These are phyloP conservation scores for Drosophila varians DNA, from an alignment of 1,140 invertebrate species.

Conservation along the genomic window DNA sequence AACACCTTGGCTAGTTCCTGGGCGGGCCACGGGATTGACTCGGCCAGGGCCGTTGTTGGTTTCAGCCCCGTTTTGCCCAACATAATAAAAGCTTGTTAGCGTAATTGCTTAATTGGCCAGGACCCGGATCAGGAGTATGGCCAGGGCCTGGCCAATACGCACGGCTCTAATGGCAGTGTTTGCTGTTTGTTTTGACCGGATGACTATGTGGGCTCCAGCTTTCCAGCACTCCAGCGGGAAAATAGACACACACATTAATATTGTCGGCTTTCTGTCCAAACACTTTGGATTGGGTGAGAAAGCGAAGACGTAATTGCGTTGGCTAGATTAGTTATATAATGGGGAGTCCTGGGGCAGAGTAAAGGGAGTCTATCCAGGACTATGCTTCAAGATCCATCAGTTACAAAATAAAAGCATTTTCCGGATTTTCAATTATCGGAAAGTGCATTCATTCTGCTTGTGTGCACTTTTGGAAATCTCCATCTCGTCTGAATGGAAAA, in stretches of 20 bases:
- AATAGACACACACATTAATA: conserved; percentile 35
- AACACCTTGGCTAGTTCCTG: conserved; percentile 64
- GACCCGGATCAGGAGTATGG: conserved; percentile 2
- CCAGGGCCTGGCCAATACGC: conserved; percentile 9
- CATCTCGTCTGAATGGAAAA: conserved; percentile 18
- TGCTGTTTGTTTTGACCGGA: conserved; percentile 52
- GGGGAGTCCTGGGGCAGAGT: too few species aligned
- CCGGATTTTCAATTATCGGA: not conserved
- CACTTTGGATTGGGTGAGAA: conserved; percentile 46
- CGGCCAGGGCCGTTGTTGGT: conserved; percentile 25
- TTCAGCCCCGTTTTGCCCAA: conserved; percentile 34
- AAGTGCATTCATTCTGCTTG: not conserved
- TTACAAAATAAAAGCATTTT: not conserved
- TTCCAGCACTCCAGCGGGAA: conserved; percentile 28
- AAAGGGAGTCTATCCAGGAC: too few species aligned
- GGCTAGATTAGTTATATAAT: conserved; percentile 24
- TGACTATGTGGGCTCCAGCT: conserved; percentile 62
- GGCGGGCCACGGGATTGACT: not conserved
- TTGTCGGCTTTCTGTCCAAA: conserved; percentile 36
- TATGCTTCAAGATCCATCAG: too few species aligned
- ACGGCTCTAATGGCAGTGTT: conserved; percentile 64
- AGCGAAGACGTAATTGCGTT: conserved; percentile 57
- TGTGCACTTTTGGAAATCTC: not conserved
- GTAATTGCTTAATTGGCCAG: conserved; percentile 78
- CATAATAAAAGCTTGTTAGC: conserved; percentile 80